Percentiles rank a stretch among this genome's conserved stretches.
Evolutionary conservation across 2,113 vertebrate genomes (phyloP).

Genomic region (Cariama cristata): DNA sequence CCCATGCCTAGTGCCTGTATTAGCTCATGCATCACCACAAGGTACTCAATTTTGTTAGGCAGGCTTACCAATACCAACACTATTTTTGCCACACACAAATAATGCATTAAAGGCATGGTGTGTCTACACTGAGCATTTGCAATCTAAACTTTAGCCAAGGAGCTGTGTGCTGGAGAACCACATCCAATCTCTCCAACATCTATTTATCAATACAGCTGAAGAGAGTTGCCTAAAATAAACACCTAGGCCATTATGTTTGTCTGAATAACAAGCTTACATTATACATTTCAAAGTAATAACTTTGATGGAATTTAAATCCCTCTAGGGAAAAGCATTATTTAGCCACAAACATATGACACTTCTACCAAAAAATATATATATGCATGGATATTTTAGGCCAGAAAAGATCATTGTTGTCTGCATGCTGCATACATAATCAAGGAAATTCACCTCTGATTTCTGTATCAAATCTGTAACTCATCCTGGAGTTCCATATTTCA

Average conservation of each 20-base stretch:
- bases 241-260: not conserved
- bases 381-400: not conserved
- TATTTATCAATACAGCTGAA: conserved; percentile 2
- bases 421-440: not conserved
- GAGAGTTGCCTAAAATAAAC: conserved; percentile 28
- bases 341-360: not conserved
- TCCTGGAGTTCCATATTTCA: not conserved
- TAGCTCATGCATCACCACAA: not conserved
- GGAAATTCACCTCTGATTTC: not conserved
- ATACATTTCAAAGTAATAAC: conserved; percentile 29
- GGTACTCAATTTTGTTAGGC: not conserved
- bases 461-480: not conserved
- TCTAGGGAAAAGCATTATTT: conserved; percentile 20
- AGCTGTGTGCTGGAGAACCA: not conserved
- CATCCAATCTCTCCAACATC: not conserved
- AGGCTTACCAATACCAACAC: not conserved
- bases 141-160: not conserved
- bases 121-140: not conserved
- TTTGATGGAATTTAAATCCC: conserved; percentile 55
- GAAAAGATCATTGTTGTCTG: not conserved
- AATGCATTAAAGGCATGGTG: not conserved
- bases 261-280: conserved; percentile 19
- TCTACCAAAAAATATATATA: not conserved
- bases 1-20: not conserved
- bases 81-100: not conserved